These are phyloP conservation scores for Reinhardtius hippoglossoides DNA, from an alignment of 2,113 vertebrate genomes.

Conservation along the genomic window DNA sequence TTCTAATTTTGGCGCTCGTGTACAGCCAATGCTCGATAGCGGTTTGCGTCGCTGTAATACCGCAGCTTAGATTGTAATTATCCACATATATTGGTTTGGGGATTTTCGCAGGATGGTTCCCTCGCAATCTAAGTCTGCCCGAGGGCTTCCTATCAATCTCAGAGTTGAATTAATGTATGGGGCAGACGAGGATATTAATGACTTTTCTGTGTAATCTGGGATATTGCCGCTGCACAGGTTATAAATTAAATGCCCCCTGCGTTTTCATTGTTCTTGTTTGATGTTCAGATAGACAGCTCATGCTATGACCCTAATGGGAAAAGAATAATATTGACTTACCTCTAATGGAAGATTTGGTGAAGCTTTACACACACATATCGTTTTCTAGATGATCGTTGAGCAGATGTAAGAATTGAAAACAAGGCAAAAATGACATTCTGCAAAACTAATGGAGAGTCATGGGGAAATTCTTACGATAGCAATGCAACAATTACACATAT, in stretches of 20 bases:
- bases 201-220: constrained; percentile 64
- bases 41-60: constrained; percentile 23
- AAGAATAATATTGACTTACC: not conserved
- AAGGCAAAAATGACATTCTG: not conserved
- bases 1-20: constrained; percentile 58
- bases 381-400: no score
- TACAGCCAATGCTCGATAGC: constrained; percentile 11
- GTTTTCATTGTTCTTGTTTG: constrained; percentile 42
- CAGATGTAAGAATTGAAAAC: not conserved
- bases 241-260: not conserved
- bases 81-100: constrained; percentile 67
- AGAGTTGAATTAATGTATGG: constrained; percentile 54
- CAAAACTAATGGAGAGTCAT: not conserved
- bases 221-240: constrained; percentile 34
- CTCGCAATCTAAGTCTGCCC: constrained; percentile 57
- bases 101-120: constrained; percentile 63
- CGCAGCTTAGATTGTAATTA: constrained; percentile 59
- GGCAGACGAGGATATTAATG: constrained; percentile 52
- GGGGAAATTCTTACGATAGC: not conserved
- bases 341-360: not conserved
- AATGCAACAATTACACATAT: not conserved
- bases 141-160: constrained; percentile 61
- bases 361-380: not conserved
- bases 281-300: constrained; percentile 15
- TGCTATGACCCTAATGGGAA: not conserved